phyloP scores from a whole-genome alignment of 1,140 invertebrate species.

The Cotesia glomerata region DNA sequence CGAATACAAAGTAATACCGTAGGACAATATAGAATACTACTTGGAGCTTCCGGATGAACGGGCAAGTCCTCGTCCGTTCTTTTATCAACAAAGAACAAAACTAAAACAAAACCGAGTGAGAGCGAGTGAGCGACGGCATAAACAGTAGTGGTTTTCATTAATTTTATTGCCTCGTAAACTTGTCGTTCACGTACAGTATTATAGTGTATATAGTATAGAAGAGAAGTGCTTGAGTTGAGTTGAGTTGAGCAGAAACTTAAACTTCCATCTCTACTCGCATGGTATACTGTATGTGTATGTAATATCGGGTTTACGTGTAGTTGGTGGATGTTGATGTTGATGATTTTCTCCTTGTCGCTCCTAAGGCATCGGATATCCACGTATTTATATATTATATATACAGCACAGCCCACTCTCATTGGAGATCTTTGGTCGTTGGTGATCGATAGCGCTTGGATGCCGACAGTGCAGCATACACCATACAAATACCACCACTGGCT shows the following conservation, averaged over 20 bases:
- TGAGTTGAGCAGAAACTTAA: constrained; percentile 24
- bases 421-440: constrained; percentile 14
- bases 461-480: not conserved
- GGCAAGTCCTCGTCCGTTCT: not conserved
- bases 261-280: not conserved
- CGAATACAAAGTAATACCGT: too few species aligned
- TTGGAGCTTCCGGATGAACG: not conserved
- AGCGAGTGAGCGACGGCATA: constrained; percentile 6
- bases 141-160: constrained; percentile 38
- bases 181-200: constrained; percentile 24
- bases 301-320: too few species aligned
- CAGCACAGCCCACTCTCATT: not conserved
- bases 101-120: not conserved
- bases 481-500: not conserved
- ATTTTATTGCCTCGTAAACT: constrained; percentile 48
- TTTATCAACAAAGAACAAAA: constrained; percentile 11
- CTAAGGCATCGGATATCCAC: too few species aligned
- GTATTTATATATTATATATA: not conserved
- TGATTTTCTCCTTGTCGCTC: too few species aligned
- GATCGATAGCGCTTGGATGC: constrained; percentile 20
- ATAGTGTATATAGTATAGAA: too few species aligned
- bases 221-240: too few species aligned
- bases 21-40: too few species aligned
- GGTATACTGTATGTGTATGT: not conserved
- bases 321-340: too few species aligned